Conservation (phyloP, 2,113 vertebrate genomes). For the Amphilophus citrinellus region DNA sequence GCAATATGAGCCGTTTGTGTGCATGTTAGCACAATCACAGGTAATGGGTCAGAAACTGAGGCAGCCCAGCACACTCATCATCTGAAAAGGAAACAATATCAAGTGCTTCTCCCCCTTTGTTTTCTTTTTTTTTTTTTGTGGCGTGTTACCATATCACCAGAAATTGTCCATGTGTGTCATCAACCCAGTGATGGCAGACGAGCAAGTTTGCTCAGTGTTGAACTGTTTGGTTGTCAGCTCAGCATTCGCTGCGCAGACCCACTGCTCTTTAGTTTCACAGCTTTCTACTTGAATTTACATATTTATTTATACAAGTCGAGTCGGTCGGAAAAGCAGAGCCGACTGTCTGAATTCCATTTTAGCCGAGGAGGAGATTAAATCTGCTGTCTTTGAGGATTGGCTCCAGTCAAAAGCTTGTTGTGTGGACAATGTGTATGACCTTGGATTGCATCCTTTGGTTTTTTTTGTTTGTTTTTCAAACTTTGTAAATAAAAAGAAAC, state of each 20-base stretch:
- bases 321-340: constrained; percentile 30
- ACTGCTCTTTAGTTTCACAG: constrained; percentile 61
- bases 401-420: constrained; percentile 62
- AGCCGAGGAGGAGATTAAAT: constrained; percentile 55
- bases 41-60: constrained; percentile 42
- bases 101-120: constrained; percentile 33
- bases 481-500: constrained; percentile 82
- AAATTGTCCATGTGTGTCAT: constrained; percentile 24
- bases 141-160: constrained; percentile 50
- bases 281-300: constrained; percentile 80
- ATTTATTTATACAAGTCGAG: constrained; percentile 76
- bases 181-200: constrained; percentile 3
- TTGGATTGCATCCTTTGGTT: constrained; percentile 53
- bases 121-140: background rate
- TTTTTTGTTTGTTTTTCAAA: constrained; percentile 56
- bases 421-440: constrained; percentile 65
- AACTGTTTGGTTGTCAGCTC: constrained; percentile 41
- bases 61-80: constrained; percentile 13
- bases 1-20: constrained; percentile 35
- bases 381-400: constrained; percentile 64
- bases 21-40: constrained; percentile 30
- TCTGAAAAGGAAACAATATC: constrained; percentile 26
- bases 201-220: constrained; percentile 41
- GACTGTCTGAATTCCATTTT: constrained; percentile 64
- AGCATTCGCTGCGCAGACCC: constrained; percentile 29